Percentiles rank a stretch among this genome's conserved stretches.
Conservation (phyloP, 2,797 vertebrate genomes). For the Mionectes olivaceus region DNA sequence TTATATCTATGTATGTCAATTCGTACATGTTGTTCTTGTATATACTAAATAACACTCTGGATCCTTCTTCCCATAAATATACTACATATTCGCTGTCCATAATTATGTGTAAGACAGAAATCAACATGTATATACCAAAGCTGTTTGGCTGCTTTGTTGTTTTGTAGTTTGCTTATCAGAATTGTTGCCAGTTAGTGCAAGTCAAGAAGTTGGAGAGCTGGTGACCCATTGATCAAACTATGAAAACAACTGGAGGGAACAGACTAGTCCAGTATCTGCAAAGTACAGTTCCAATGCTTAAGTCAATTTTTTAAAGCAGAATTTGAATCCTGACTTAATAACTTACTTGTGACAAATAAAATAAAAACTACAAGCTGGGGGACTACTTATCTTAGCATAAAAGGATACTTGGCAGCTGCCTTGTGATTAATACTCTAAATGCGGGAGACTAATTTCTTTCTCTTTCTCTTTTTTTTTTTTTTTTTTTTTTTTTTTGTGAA, state of each 20-base stretch:
- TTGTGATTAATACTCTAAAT: not conserved
- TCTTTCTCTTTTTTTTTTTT: not conserved
- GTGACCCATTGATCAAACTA: not conserved
- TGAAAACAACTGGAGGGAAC: not conserved
- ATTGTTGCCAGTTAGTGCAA: not conserved
- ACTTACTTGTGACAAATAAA: not conserved
- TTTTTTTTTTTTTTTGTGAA: not conserved
- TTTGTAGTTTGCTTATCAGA: not conserved
- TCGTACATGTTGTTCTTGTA: accelerated
- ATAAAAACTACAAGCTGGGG: not conserved
- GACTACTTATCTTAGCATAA: not conserved
- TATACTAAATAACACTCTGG: not conserved
- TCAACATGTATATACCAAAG: not conserved
- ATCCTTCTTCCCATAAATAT: not conserved
- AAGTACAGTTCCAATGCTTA: not conserved
- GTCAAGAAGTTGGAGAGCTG: not conserved
- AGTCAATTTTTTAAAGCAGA: not conserved
- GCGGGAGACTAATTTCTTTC: not conserved
- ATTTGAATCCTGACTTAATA: not conserved
- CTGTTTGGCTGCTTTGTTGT: not conserved
- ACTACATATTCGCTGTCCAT: not conserved
- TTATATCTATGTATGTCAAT: not conserved
- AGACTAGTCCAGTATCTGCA: not conserved
- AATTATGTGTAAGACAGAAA: not conserved
- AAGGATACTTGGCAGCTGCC: not conserved